These are phyloP conservation scores for Watsonalla cultraria DNA, from an alignment of 2,888 invertebrate genomes.

Conservation along the genomic window DNA sequence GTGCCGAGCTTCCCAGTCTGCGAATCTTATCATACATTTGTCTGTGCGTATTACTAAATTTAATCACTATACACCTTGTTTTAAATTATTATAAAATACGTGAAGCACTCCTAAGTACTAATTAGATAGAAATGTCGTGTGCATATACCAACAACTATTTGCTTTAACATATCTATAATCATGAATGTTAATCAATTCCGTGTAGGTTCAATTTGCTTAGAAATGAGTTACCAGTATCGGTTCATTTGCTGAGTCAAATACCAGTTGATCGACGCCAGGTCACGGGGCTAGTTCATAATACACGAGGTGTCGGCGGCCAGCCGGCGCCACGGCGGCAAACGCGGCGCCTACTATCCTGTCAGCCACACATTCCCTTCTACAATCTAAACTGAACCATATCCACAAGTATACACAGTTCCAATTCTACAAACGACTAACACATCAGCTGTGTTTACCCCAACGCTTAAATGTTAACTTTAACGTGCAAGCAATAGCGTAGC, in stretches of 20 bases:
- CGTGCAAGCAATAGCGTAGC: slow-evolving; percentile 11
- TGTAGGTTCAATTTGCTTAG: slow-evolving; percentile 49
- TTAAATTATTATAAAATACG: slow-evolving; percentile 4
- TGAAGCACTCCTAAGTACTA: background rate
- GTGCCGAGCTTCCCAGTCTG: slow-evolving; percentile 49
- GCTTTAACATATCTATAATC: slow-evolving; percentile 11
- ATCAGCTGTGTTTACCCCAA: slow-evolving; percentile 41
- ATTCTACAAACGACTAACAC: slow-evolving; percentile 11
- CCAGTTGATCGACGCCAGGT: slow-evolving; percentile 74
- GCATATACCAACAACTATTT: background rate
- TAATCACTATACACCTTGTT: slow-evolving; percentile 7
- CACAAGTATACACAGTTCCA: slow-evolving; percentile 7
- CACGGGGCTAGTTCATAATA: slow-evolving; percentile 76
- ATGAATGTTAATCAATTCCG: slow-evolving; percentile 40
- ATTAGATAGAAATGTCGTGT: background rate
- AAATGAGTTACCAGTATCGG: slow-evolving; percentile 52
- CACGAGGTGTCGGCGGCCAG: slow-evolving; percentile 76
- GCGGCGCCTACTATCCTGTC: slow-evolving; percentile 74
- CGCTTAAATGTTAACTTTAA: slow-evolving; percentile 36
- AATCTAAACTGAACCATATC: slow-evolving; percentile 29
- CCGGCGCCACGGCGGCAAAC: slow-evolving; percentile 72
- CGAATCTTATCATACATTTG: slow-evolving; percentile 37
- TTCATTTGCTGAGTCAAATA: slow-evolving; percentile 67
- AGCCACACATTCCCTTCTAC: slow-evolving; percentile 32
- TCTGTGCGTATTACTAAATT: slow-evolving; percentile 20